Evolutionary conservation across 1,140 invertebrate genomes (phyloP).

Genomic region (Drosophila pruinosa): DNA sequence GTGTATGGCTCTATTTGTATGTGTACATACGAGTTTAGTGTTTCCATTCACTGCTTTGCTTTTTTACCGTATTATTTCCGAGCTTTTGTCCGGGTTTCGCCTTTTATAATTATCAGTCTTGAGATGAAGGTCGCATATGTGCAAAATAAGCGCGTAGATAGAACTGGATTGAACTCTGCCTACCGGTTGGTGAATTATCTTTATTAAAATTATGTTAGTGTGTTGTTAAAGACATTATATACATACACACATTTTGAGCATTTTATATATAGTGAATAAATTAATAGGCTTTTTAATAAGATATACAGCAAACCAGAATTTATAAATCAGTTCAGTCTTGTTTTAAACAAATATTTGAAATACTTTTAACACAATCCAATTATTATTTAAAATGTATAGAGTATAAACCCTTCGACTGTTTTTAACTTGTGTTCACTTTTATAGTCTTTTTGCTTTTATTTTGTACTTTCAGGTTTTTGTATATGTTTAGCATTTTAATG

Average conservation of each 20-base stretch:
- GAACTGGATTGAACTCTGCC: background rate
- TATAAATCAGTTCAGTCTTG: too few relatives aligned
- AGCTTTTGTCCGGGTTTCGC: conserved; percentile 22
- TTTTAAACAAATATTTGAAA: background rate
- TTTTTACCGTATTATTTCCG: background rate
- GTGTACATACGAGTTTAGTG: background rate
- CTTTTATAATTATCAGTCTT: conserved; percentile 25
- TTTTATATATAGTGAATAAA: too few relatives aligned
- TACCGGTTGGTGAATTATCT: conserved; percentile 16
- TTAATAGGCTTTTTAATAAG: background rate
- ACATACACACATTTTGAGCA: background rate
- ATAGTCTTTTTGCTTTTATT: conserved; percentile 3
- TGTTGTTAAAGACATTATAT: background rate
- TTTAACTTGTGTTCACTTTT: background rate
- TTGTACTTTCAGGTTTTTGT: conserved; percentile 9
- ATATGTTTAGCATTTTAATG: conserved; percentile 2
- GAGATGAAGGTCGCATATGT: conserved; percentile 23
- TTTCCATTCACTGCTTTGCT: background rate
- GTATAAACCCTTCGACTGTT: conserved; percentile 4
- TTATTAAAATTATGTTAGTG: background rate
- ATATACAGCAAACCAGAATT: too few relatives aligned
- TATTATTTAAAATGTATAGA: background rate
- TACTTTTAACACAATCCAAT: too few relatives aligned
- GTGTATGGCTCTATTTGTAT: background rate
- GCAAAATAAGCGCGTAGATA: background rate